Evolutionary conservation across 2,888 invertebrate genomes (phyloP), one percentile per base, ranked within the genome.

Genomic region (Adineta ricciae): DNA sequence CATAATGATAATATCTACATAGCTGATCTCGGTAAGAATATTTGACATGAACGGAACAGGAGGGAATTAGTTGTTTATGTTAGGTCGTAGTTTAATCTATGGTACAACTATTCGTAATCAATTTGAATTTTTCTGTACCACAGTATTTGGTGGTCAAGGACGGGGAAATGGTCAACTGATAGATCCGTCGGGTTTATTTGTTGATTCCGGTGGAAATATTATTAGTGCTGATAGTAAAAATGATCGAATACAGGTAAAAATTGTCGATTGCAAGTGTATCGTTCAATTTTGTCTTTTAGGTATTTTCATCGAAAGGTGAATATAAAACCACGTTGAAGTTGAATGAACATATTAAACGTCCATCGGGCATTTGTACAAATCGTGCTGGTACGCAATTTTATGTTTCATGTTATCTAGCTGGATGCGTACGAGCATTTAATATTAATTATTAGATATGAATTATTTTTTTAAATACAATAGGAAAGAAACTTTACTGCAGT

Each of bases 191-290:
- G 89, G 88, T 11, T 86, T 88, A 11, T 86, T 88, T 19, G 87
- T 87, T 1, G 89, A 88, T 86, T 85, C 84, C 64, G 86, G 84
- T 82, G 89, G 89, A 9, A 87, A 89, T 85, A 87, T 88, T 84
- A 85, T 89, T 8, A 87, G 88, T 14, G 89, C 87, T 5, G 89
- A 89, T 86, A 88, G 88, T 86, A 88, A 87, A 85, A 88, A 88
- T 84, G 87, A 88, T 86, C 86, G 88, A 41, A 41, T 78, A 24
- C 78, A 78, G n/a, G 78, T 78, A 78, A 64, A 27, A 2, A 27
- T 11, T n/a, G 27, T 56, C 8, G 9, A 56, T 56, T 56, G 24
- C 19, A 50, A 50, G 3, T 2, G 50, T 50, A 16, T 50, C 19
- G 50, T 19, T 50, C 14, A 14, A 24, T 36, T 41, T 9, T 78